A percentile compares a stretch with the other conserved stretches of the same genome.
These are phyloP conservation scores for Haemorhous mexicanus DNA, from an alignment of 2,113 vertebrate species.

Conservation along the genomic window DNA sequence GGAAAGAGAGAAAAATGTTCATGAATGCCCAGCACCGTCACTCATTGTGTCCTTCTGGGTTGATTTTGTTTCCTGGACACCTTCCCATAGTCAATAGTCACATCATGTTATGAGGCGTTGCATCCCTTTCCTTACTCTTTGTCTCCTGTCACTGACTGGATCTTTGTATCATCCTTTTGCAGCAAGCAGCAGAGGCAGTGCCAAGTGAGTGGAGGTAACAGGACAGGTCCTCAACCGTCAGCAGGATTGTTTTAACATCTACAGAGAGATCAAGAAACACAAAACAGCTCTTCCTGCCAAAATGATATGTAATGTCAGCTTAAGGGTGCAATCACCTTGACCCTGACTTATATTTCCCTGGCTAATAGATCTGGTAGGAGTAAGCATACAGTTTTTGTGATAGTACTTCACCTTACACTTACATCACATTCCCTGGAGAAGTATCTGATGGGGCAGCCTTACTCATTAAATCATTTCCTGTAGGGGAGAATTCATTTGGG, in stretches of 20 bases:
- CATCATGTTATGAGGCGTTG: background rate
- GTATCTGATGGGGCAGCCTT: background rate
- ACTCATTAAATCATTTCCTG: conserved; percentile 32
- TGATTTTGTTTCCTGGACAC: background rate
- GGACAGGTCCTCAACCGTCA: background rate
- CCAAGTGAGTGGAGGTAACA: background rate
- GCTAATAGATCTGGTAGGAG: conserved; percentile 4
- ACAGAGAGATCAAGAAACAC: background rate
- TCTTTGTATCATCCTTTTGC: background rate
- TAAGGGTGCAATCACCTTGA: background rate
- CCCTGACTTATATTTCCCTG: background rate
- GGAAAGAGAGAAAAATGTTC: background rate
- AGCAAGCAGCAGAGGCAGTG: background rate
- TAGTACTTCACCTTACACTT: conserved; percentile 58
- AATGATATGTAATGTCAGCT: background rate
- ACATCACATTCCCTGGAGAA: conserved; percentile 43
- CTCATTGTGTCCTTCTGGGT: background rate
- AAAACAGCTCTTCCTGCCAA: background rate
- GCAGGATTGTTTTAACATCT: background rate
- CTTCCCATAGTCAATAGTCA: background rate
- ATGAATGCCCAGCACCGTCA: rapidly evolving
- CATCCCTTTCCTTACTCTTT: background rate
- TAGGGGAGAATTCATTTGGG: conserved; percentile 16
- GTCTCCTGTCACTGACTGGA: background rate
- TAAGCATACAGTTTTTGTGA: background rate